These are phyloP conservation scores for Lepidostoma basale DNA, from an alignment of 1,140 invertebrate genomes.

Conservation along the genomic window DNA sequence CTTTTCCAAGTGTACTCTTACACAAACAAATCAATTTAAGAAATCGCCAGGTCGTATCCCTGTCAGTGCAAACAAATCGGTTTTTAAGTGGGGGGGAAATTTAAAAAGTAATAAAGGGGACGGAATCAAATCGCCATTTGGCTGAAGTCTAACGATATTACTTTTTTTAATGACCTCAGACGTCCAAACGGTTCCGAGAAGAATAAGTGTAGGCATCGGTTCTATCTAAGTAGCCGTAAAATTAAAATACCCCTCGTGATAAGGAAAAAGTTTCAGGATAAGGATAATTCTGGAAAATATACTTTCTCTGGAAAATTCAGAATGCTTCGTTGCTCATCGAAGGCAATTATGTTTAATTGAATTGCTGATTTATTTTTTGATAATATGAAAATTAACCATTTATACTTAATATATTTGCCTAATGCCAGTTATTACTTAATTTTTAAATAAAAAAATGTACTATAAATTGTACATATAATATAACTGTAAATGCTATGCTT, in stretches of 20 bases:
- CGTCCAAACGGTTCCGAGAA: constrained; percentile 13
- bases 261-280: neutral
- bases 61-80: constrained; percentile 1
- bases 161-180: constrained; percentile 31
- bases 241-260: constrained; percentile 7
- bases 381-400: no score
- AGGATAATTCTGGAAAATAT: neutral
- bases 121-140: constrained; percentile 27
- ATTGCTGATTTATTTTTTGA: no score
- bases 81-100: constrained; percentile 16
- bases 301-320: neutral
- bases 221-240: constrained; percentile 9
- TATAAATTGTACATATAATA: no score
- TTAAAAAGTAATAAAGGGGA: constrained; percentile 32
- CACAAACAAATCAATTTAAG: neutral
- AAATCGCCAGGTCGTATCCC: neutral
- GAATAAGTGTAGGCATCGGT: constrained; percentile 1
- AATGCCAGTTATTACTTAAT: no score
- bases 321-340: neutral
- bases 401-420: no score
- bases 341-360: neutral
- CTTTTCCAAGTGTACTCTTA: neutral
- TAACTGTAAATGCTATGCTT: no score
- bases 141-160: constrained; percentile 22
- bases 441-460: no score